phyloP scores from a whole-genome alignment of 2,113 vertebrate genomes.

The Pangasianodon gigas region DNA sequence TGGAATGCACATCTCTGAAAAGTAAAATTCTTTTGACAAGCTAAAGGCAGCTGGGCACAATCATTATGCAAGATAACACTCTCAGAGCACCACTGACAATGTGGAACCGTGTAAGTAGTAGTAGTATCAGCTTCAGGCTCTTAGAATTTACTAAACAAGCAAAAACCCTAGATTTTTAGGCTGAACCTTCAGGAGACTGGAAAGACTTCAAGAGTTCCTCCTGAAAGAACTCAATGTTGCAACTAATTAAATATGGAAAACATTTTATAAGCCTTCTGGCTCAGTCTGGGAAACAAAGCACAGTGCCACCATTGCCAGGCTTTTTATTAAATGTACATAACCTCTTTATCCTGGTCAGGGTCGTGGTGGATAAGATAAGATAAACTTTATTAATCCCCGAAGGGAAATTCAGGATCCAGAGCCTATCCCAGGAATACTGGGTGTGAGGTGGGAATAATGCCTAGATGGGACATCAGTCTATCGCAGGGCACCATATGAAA shows the following conservation, averaged over 20 bases:
- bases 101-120: background rate
- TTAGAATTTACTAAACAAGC: background rate
- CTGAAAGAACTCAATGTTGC: background rate
- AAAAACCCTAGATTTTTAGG: background rate
- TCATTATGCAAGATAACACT: constrained; percentile 12
- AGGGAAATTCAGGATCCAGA: no score
- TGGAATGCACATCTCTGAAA: constrained; percentile 57
- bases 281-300: background rate
- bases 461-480: background rate
- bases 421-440: background rate
- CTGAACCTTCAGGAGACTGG: background rate
- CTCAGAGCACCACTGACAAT: background rate
- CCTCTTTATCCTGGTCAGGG: background rate
- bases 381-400: no score
- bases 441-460: background rate
- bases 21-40: constrained; percentile 52
- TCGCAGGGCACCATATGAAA: background rate
- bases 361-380: no score
- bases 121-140: background rate
- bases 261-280: background rate
- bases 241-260: background rate
- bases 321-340: background rate
- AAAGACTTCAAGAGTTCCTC: background rate
- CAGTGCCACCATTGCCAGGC: background rate
- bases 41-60: constrained; percentile 42